Evolutionary conservation across 2,888 invertebrate genomes (phyloP).

Genomic region (Melinopterus prodromus): DNA sequence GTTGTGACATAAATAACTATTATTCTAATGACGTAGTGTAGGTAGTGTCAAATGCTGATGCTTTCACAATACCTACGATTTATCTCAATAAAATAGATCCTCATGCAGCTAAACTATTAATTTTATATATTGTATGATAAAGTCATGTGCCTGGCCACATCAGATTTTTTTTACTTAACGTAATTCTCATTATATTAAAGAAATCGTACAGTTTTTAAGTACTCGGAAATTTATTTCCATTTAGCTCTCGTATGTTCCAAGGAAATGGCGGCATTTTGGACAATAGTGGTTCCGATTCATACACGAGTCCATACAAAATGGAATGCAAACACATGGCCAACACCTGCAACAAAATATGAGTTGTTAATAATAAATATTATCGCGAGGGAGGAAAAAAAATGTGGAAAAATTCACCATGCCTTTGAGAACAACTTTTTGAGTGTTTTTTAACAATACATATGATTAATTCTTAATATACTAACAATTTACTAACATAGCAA

Average conservation of each 20-base stretch:
- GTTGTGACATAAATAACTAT: no score
- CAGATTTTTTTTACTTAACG: neutral
- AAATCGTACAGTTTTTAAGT: neutral
- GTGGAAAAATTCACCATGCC: neutral
- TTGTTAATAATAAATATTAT: conserved; percentile 12
- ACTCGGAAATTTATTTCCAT: neutral
- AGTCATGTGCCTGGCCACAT: no score
- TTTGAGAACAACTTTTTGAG: neutral
- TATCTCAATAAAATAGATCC: no score
- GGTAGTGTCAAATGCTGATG: no score
- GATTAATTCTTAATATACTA: no score
- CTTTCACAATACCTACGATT: no score
- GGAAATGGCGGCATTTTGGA: conserved; percentile 26
- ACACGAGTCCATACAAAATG: conserved; percentile 35
- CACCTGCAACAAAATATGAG: conserved; percentile 27
- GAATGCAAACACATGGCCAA: conserved; percentile 34
- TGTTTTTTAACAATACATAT: neutral
- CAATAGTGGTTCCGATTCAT: conserved; percentile 37
- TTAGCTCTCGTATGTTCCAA: conserved; percentile 25
- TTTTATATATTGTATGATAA: no score
- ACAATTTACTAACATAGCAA: no score
- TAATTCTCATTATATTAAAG: neutral
- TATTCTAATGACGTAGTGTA: no score
- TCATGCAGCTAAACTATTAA: no score
- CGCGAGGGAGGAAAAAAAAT: neutral